Conservation (phyloP, 2,113 vertebrate genomes). For the Penelope pileata region DNA sequence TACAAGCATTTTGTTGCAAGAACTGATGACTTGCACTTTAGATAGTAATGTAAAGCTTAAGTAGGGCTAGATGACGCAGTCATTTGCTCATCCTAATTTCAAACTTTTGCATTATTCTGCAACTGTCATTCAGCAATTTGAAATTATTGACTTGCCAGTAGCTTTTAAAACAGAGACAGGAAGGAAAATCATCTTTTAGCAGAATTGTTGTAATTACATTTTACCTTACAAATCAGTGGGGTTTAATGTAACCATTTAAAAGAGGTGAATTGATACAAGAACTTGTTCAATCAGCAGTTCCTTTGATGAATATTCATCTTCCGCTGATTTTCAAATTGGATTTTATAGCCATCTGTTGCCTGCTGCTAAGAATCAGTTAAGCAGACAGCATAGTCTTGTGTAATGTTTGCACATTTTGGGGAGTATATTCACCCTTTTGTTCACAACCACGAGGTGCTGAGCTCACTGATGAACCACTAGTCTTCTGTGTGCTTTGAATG, state of each 20-base stretch:
- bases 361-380: background rate
- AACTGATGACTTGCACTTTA: background rate
- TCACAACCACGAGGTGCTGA: background rate
- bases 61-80: background rate
- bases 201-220: slow-evolving; percentile 25
- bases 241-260: background rate
- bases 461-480: background rate
- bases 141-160: slow-evolving; percentile 33
- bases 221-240: background rate
- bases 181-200: background rate
- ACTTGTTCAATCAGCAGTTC: slow-evolving; percentile 10
- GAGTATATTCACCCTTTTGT: background rate
- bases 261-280: slow-evolving; percentile 37
- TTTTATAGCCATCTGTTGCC: background rate
- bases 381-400: background rate
- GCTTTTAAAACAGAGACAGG: background rate
- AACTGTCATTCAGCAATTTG: background rate
- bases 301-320: slow-evolving; percentile 49
- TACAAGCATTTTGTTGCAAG: background rate
- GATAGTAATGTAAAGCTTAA: background rate
- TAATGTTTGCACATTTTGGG: background rate
- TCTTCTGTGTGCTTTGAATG: accelerated
- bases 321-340: background rate
- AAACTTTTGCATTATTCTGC: background rate
- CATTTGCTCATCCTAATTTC: background rate